phyloP scores from a whole-genome alignment of 1,140 invertebrate species.

The Stegodyphus dumicola region DNA sequence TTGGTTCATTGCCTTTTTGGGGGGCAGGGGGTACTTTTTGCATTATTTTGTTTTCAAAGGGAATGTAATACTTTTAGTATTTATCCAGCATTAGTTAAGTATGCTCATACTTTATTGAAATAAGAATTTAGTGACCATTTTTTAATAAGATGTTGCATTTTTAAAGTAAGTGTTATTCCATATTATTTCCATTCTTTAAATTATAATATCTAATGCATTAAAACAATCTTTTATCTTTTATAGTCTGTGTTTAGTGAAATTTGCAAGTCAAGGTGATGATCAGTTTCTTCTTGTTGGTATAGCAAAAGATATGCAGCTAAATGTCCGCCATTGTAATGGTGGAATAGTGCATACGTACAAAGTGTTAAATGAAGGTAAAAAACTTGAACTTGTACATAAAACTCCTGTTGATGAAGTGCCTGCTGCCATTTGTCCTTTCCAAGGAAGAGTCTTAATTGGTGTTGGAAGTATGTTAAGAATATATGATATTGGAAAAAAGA shows the following conservation, averaged over 20 bases:
- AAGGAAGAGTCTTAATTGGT: slow-evolving; percentile 90
- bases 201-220: too few species aligned
- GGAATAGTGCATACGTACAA: slow-evolving; percentile 91
- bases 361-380: slow-evolving; percentile 77
- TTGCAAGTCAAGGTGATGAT: slow-evolving; percentile 77
- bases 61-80: too few species aligned
- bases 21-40: too few species aligned
- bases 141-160: not conserved
- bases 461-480: slow-evolving; percentile 91
- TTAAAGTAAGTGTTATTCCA: not conserved
- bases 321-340: slow-evolving; percentile 73
- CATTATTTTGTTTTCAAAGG: too few species aligned
- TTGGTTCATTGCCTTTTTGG: too few species aligned
- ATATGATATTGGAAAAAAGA: slow-evolving; percentile 98
- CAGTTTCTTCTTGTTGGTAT: slow-evolving; percentile 87
- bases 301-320: slow-evolving; percentile 87
- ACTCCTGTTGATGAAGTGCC: slow-evolving; percentile 96
- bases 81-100: too few species aligned
- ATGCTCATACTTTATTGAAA: too few species aligned
- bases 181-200: slow-evolving; percentile 10
- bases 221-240: slow-evolving; percentile 62
- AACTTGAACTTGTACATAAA: slow-evolving; percentile 91
- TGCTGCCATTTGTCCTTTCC: slow-evolving; percentile 87
- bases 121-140: too few species aligned
- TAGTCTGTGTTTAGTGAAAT: slow-evolving; percentile 80